Base-by-base conservation (phyloP, 35 echinoderm and acorn worm species). In the Hemicentrotus pulcherrimus region DNA sequence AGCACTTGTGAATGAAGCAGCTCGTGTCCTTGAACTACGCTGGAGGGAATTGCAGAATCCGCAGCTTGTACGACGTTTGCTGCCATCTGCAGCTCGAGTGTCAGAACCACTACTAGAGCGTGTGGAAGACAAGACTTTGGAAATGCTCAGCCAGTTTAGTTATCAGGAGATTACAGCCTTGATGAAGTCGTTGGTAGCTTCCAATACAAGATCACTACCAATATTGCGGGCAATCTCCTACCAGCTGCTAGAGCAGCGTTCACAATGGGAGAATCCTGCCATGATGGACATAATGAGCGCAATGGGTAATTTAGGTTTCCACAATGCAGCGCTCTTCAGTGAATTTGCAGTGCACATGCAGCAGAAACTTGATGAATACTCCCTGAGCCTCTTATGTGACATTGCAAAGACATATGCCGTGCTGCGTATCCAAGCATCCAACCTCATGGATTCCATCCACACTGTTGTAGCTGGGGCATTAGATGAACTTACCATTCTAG, bases 11-110 rank as follows among this genome's bases (percentile, higher is more conserved):
- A 86, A 61, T n/a, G 96, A 97, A 59, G 94, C 94, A 32, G 71
- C 95, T 1, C 32, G 96, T 47, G 94, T 97, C 35, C 88, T 96
- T 32, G 94, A 96, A 35, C 87, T 96, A 7, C 58, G 96, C 16
- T 96, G 96, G 96, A 91, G 91, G 48, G 96, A 96, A 35, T 92
- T 96, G 22, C 88, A 96, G 55, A 96, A 85, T 55, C 96, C 96
- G 31, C 94, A 70, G 31, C 47, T 95, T 16, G 86, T 97, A 4
- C 95, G 95, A 46, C 86, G 88, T 16, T 94, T 97, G 46, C 89
- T 97, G 48, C 95, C 88, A 30, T 91, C 88, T 90, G 86, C 94
- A 24, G 86, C 94, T 32, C 58, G 92, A 31, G 88, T 95, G 28
- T 97, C 96, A 22, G 86, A 60, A 58, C 94, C 96, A 48, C 95